Evolutionary conservation across 2,797 vertebrate species (phyloP), one percentile per base, ranked within the genome.

Genomic region (Otolemur crassicaudatus): DNA sequence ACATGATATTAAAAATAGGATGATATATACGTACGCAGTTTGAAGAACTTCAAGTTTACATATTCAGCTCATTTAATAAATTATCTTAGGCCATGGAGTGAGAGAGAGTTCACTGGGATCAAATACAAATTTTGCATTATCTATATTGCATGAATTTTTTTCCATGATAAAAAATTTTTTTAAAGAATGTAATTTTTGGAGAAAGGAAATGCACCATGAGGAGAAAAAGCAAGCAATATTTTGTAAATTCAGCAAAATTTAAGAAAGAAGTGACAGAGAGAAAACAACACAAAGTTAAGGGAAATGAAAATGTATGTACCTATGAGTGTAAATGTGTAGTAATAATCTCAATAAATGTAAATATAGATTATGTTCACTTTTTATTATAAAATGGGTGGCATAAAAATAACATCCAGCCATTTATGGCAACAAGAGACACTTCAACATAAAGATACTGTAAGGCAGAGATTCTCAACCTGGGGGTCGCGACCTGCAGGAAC

Each of bases 121-220:
- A 83, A 70, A 31, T 89, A 84, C 8, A 63, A 27, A 49, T 79
- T 81, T 94, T 88, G 16, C 60, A 61, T 92, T 89, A 49, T 72
- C 49, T 69, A 4, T 60, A 31, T 31, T 70, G 3, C n/a, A 3
- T 81, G 70, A 22, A 60, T 77, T 72, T 91, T 82, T 81, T 92
- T 60, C 20, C 16, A 69, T 80, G 63, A 84, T 43, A 7, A 5
- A 5, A 72, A 0, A n/a, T 76, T 83, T 79, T 90, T 89, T 27
- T 85, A 17, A 79, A 31, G 31, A 77, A 81, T 20, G 20, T 22
- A 76, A n/a, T n/a, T 56, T 76, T 87, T 81, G 27, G 12, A 70
- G 46, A 56, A 14, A 85, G 53, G n/a, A 58, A 58, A 58, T 80
- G 34, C 7, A 17, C 37, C 46, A 7, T 49, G 61, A 75, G 19